Conservation (phyloP, 2,113 vertebrate genomes). For the Trachemys scripta region DNA sequence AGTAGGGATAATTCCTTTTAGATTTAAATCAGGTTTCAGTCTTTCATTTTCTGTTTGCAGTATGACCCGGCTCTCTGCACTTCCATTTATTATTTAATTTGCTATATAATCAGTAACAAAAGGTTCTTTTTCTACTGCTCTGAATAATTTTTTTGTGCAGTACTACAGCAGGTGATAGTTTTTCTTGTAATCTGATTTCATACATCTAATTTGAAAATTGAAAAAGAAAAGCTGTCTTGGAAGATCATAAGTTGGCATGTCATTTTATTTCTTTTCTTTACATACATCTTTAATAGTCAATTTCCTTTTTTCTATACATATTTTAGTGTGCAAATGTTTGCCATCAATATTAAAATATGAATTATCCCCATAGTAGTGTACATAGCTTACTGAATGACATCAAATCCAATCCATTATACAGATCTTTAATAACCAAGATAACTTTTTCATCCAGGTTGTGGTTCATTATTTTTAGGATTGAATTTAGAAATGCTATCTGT, state of each 20-base stretch:
- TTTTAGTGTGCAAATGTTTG: conserved; percentile 72
- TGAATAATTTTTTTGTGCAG: conserved; percentile 29
- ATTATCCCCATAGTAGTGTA: conserved; percentile 33
- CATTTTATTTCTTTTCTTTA: conserved; percentile 56
- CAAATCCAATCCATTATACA: conserved; percentile 54
- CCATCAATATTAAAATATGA: conserved; percentile 75
- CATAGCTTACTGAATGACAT: conserved; percentile 58
- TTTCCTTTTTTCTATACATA: conserved; percentile 66
- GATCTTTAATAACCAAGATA: conserved; percentile 33
- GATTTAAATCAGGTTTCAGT: neutral
- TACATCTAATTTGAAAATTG: conserved; percentile 47
- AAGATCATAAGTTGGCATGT: conserved; percentile 40
- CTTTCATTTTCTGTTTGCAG: neutral
- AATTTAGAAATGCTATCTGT: neutral
- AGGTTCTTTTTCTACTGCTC: neutral
- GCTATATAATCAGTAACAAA: neutral
- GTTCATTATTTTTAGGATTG: neutral
- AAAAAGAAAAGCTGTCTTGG: conserved; percentile 50
- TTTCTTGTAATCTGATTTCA: conserved; percentile 57
- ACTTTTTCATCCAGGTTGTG: conserved; percentile 2
- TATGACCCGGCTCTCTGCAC: neutral
- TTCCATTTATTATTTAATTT: conserved; percentile 68
- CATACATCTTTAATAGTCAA: conserved; percentile 70
- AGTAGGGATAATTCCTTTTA: neutral
- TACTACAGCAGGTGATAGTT: neutral